Evolutionary conservation across 2,888 invertebrate genomes (phyloP).

Genomic region (Helobdella robusta): DNA sequence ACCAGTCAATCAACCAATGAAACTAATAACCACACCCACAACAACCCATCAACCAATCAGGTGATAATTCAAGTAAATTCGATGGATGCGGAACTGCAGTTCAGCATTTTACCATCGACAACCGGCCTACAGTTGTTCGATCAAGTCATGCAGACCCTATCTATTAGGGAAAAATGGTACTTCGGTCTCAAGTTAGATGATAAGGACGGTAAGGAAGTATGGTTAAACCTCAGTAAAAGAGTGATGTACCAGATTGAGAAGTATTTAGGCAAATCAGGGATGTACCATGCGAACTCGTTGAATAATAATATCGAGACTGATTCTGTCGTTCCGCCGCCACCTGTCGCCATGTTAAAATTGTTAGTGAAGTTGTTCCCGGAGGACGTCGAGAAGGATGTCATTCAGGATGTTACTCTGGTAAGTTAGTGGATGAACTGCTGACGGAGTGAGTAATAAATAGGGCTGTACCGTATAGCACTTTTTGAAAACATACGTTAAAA

Average conservation of each 20-base stretch:
- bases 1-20: too few relatives aligned
- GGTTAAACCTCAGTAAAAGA: conserved; percentile 97
- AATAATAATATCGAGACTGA: conserved; percentile 28
- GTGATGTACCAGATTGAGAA: conserved; percentile 51
- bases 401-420: conserved; percentile 25
- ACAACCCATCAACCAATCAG: too few relatives aligned
- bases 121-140: conserved; percentile 99
- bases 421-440: too few relatives aligned
- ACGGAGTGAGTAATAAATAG: too few relatives aligned
- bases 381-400: conserved; percentile 29
- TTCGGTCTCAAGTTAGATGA: conserved; percentile 96
- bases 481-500: too few relatives aligned
- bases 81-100: conserved; percentile 99
- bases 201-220: conserved; percentile 86
- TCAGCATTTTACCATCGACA: conserved; percentile 98
- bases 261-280: not conserved
- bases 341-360: conserved; percentile 24
- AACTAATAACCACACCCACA: too few relatives aligned
- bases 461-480: too few relatives aligned
- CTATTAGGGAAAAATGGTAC: conserved; percentile 94
- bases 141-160: conserved; percentile 84
- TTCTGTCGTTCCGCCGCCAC: too few relatives aligned
- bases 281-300: not conserved
- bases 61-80: conserved; percentile 99
- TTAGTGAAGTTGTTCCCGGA: conserved; percentile 30